Percentiles rank a stretch among this genome's conserved stretches.
Evolutionary conservation across 2,888 invertebrate genomes (phyloP).

Genomic region (Conchocele bisecta): DNA sequence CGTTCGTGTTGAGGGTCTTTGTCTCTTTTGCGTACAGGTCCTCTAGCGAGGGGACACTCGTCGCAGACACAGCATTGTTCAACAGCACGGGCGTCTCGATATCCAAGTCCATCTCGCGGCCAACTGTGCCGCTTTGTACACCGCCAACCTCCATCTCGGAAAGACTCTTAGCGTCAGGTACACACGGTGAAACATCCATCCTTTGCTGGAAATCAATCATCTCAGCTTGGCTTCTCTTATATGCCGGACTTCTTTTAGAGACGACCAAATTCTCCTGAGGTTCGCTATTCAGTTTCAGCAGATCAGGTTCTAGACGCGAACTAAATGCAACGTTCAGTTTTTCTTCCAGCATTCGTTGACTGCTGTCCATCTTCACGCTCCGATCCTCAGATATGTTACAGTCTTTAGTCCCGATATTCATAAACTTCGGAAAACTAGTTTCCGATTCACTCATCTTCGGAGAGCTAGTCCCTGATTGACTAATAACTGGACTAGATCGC

Average conservation of each 20-base stretch:
- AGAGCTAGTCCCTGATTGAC: conserved; percentile 25
- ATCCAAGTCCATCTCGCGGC: background rate
- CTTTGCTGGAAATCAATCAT: background rate
- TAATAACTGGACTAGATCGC: conserved; percentile 45
- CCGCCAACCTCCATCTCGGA: background rate
- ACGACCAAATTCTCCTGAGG: background rate
- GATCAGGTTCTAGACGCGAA: conserved; percentile 66
- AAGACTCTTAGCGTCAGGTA: background rate
- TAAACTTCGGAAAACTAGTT: conserved; percentile 1
- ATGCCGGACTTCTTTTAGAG: too few species aligned
- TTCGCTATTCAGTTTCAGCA: conserved; percentile 9
- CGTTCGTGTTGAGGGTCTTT: conserved; percentile 86
- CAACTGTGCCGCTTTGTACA: background rate
- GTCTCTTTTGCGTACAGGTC: conserved; percentile 85
- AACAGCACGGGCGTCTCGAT: conserved; percentile 31
- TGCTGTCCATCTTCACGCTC: background rate
- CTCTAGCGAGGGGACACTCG: conserved; percentile 78
- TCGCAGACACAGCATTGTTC: conserved; percentile 54
- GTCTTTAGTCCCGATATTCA: background rate
- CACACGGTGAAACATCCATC: background rate
- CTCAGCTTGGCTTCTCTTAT: background rate
- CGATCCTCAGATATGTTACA: background rate
- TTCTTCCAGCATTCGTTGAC: conserved; percentile 78
- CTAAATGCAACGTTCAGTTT: too few species aligned
- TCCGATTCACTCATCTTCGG: background rate